Base-by-base conservation (phyloP, 1,140 invertebrate species). In the Procambarus virginalis region DNA sequence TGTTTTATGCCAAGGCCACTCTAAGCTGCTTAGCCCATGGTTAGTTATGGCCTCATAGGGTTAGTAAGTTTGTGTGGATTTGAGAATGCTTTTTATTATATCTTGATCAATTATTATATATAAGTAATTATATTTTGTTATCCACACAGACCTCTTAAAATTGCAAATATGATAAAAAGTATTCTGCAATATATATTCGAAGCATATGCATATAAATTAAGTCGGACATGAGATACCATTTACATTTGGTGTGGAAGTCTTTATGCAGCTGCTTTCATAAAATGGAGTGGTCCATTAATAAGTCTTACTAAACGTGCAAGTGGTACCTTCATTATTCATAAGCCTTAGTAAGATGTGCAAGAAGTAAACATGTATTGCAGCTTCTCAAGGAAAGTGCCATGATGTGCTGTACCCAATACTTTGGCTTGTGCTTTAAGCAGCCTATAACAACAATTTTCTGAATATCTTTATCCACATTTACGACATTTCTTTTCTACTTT, bases 1-100 rank as follows among this genome's bases (percentile, higher is more conserved):
- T 91, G 91, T 80, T 89, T 91, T 68, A 82, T 91, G 58, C 84
- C 86, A 0, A 51, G 88, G 64, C 91, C 91, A 8, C 85, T 91
- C 73, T 91, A 83, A 91, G 73, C 6, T 73, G 8, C 68, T 14
- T 45, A 34, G 68, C n/a, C 5, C 6, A 73, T 34, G n/a, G 22
- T 34, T 34, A 34, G n/a, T 22, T 73, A 73, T 73, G 17, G 10
- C 60, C 60, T 73, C 68, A 34, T 73, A 73, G n/a, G 68, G 20
- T 22, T 22, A 73, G 55, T 12, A 9, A 58, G 10, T 64, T 20
- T 34, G 68, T 73, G 68, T 73, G 68, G 68, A 73, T 73, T 5
- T 34, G 68, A 73, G 68, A 14, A 14, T 73, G 68, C 68, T 34
- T 73, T 20, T 73, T 73, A 34, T 73, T 73, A 6, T 34, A 34